Conservation (phyloP, 2,113 vertebrate genomes). For the Agapornis roseicollis region DNA sequence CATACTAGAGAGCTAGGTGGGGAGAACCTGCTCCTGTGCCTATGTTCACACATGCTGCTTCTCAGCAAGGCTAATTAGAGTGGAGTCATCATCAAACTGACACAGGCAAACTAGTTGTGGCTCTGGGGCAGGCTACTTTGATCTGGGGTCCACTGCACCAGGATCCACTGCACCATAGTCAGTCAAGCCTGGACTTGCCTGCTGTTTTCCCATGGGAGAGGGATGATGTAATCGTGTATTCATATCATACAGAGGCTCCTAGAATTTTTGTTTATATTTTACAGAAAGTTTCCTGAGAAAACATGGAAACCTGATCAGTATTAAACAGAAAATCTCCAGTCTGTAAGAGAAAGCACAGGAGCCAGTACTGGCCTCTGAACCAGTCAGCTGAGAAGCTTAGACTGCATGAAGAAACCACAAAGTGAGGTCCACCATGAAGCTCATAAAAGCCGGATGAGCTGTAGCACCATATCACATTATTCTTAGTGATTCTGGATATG, state of each 20-base stretch:
- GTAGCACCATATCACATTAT: neutral
- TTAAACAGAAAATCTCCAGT: neutral
- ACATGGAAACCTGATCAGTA: neutral
- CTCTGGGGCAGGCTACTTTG: neutral
- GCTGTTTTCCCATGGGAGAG: neutral
- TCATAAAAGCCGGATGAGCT: neutral
- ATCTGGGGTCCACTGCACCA: neutral
- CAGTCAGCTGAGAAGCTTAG: neutral
- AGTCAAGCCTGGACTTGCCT: neutral
- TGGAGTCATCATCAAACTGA: neutral
- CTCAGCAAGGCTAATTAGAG: neutral
- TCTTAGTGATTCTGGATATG: neutral
- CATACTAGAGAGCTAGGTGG: accelerated
- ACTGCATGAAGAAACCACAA: neutral
- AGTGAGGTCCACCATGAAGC: neutral
- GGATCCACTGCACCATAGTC: neutral
- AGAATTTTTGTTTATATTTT: neutral
- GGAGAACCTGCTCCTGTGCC: neutral
- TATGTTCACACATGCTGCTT: neutral
- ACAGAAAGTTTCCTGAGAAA: neutral
- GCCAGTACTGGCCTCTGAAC: neutral
- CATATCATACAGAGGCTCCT: neutral
- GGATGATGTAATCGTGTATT: neutral
- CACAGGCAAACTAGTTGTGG: no score
- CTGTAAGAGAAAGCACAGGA: neutral